These are phyloP conservation scores for Triplophysa rosa DNA, from an alignment of 2,113 vertebrate species.

Conservation along the genomic window DNA sequence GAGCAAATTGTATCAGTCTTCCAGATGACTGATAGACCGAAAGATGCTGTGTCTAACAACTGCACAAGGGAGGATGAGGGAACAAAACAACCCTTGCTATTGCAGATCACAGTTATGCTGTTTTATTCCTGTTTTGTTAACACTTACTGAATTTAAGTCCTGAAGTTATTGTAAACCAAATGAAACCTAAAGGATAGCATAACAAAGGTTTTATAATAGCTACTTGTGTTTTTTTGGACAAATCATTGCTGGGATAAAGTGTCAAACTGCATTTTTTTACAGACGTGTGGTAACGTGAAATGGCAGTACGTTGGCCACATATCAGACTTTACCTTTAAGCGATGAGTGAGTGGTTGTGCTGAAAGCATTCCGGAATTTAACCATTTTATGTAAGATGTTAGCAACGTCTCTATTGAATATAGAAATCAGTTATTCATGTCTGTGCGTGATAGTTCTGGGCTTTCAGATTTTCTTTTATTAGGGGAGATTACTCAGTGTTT, in stretches of 20 bases:
- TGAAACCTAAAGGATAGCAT: too few relatives aligned
- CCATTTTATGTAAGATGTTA: constrained; percentile 24
- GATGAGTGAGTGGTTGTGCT: constrained; percentile 5
- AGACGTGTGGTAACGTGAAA: constrained; percentile 16
- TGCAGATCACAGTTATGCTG: neutral
- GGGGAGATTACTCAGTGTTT: neutral
- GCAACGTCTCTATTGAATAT: neutral
- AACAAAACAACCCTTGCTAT: neutral
- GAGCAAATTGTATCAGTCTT: constrained; percentile 63
- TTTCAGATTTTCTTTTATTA: neutral
- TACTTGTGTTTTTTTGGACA: neutral
- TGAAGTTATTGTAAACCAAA: too few relatives aligned
- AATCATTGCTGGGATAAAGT: neutral
- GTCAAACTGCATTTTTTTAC: constrained; percentile 18
- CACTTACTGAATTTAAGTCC: too few relatives aligned
- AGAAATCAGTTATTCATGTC: neutral
- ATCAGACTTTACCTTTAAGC: constrained; percentile 32
- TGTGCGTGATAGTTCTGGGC: neutral
- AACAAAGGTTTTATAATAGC: neutral
- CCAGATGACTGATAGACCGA: constrained; percentile 39
- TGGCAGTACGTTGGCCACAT: neutral
- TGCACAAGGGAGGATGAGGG: neutral
- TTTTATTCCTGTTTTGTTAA: neutral
- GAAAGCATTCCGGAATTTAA: constrained; percentile 41
- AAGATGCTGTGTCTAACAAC: neutral